Base-by-base conservation (phyloP, 2,888 invertebrate genomes). In the Mythimna loreyi region DNA sequence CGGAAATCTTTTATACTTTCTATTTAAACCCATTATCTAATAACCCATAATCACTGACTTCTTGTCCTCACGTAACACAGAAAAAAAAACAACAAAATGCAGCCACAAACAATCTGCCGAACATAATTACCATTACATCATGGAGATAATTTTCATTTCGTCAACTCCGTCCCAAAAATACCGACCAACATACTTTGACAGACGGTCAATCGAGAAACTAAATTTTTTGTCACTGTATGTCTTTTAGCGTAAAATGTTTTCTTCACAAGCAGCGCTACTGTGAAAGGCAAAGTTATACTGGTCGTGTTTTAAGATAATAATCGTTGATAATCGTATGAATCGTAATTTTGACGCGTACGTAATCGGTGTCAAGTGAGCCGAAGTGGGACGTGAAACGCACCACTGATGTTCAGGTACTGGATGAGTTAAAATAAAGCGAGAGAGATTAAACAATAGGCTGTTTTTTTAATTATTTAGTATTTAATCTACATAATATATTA, bases 351-450 rank as follows among this genome's bases (percentile, higher is more conserved):
- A 69, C 50, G 67, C 63, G 67, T 62, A 64, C 60, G 52, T 80
- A 80, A 76, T 73, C 78, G 63, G 56, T 73, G 72, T 71, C 75
- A 67, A 63, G 70, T 52, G 53, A 52, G 40, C 11, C 49, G 57
- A 73, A 75, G 50, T 71, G 60, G 68, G 52, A 68, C 60, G 60
- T 58, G 69, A 69, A 75, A 71, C 53, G 45, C 30, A 21, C 33
- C 68, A 9, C 5, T 58, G 79, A 81, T 78, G 21, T 70, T 28
- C 28, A 30, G 21, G 16, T 11, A 50, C 75, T 81, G 52, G 84
- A 82, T 72, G 66, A n/a, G 74, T 11, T 55, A 21, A 33, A 30
- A 52, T 19, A 5, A 23, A 13, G 13, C 21, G 4, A 30, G 16
- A 19, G 19, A 52, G 8, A 52, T 52, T 25, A 9, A 52, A 1